Percentiles rank a stretch among this genome's conserved stretches.
Conservation (phyloP, 2,888 invertebrate genomes). For the Dryocosmus kuriphilus region DNA sequence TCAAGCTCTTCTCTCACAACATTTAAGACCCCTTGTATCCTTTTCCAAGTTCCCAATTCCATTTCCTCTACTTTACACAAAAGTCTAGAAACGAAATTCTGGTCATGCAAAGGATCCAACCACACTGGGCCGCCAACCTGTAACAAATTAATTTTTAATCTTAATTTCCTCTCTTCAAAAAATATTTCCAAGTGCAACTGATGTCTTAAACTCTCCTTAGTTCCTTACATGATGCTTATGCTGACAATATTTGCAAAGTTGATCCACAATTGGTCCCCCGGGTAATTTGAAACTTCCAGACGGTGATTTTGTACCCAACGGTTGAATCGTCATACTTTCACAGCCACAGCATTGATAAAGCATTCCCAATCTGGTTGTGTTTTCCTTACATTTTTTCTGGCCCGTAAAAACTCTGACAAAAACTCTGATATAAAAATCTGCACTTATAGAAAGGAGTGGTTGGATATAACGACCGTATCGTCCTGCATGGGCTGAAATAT, state of each 20-base stretch:
- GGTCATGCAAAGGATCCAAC: constrained; percentile 91
- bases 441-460: constrained; percentile 93
- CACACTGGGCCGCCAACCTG: constrained; percentile 97
- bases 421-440: constrained; percentile 97
- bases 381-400: constrained; percentile 90
- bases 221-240: constrained; percentile 85
- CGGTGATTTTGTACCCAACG: constrained; percentile 84
- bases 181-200: background rate
- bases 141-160: constrained; percentile 40
- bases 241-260: constrained; percentile 87
- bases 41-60: constrained; percentile 84
- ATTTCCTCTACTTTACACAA: constrained; percentile 74
- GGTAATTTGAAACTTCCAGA: constrained; percentile 83
- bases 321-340: constrained; percentile 87
- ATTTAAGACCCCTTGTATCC: constrained; percentile 89
- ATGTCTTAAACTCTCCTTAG: constrained; percentile 74
- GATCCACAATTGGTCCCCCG: constrained; percentile 83
- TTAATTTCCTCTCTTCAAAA: background rate
- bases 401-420: constrained; percentile 92
- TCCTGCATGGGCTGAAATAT: constrained; percentile 94
- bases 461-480: constrained; percentile 95
- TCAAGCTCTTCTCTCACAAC: constrained; percentile 93
- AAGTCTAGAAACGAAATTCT: constrained; percentile 86
- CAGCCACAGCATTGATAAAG: constrained; percentile 96
- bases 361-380: constrained; percentile 91